These are phyloP conservation scores for zebrafish (Danio rerio) DNA, from an alignment of 2,113 vertebrate genomes.

Conservation along the genomic window GRCz12tu NC_133191.1:22058501-22059000, in stretches of 20 bases:
- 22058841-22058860: too few relatives aligned
- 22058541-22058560: slow-evolving; percentile 63
- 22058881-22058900: too few relatives aligned
- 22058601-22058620: slow-evolving; percentile 60
- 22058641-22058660: slow-evolving; percentile 47
- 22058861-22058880: too few relatives aligned
- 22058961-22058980: too few relatives aligned
- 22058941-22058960: too few relatives aligned
- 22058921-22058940: too few relatives aligned
- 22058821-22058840: too few relatives aligned
- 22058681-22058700: slow-evolving; percentile 30
- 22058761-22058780: too few relatives aligned
- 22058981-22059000: too few relatives aligned
- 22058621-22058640: slow-evolving; percentile 54
- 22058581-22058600: slow-evolving; percentile 60
- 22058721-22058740: neutral
- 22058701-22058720: slow-evolving; percentile 16
- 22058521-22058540: slow-evolving; percentile 63
- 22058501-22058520: slow-evolving; percentile 38
- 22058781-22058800: too few relatives aligned
- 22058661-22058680: slow-evolving; percentile 54
- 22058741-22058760: neutral
- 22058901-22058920: too few relatives aligned
- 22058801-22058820: too few relatives aligned
- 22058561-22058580: slow-evolving; percentile 57